Conservation (phyloP, 2,888 invertebrate species). For the Latheticus oryzae region DNA sequence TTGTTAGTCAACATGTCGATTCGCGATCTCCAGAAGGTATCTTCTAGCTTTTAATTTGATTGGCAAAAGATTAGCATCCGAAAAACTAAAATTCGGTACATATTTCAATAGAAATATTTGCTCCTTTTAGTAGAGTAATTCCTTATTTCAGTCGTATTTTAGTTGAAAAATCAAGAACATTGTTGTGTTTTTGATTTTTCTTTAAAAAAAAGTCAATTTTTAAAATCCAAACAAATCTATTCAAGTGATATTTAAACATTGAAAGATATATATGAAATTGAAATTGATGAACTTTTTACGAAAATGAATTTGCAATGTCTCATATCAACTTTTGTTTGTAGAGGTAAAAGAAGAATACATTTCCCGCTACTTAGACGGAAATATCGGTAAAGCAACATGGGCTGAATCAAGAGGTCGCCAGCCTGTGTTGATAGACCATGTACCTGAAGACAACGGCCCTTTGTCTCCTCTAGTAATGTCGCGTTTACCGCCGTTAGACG, state of each 20-base stretch:
- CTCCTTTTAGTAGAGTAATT: too few relatives aligned
- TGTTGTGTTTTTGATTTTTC: too few relatives aligned
- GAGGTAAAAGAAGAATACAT: constrained; percentile 94
- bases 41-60: not conserved
- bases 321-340: constrained; percentile 62
- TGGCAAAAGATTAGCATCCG: not conserved
- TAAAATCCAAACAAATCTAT: too few relatives aligned
- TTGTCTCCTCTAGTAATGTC: constrained; percentile 79
- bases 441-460: constrained; percentile 79
- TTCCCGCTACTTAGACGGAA: constrained; percentile 88
- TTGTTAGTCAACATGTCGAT: constrained; percentile 90
- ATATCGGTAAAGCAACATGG: constrained; percentile 90
- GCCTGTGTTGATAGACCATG: constrained; percentile 80
- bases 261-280: too few relatives aligned
- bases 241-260: too few relatives aligned
- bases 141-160: too few relatives aligned
- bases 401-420: constrained; percentile 76
- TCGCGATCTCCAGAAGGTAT: constrained; percentile 88
- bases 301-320: too few relatives aligned
- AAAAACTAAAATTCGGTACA: not conserved
- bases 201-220: too few relatives aligned
- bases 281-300: too few relatives aligned
- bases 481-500: constrained; percentile 82
- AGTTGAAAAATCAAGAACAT: too few relatives aligned
- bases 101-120: too few relatives aligned